Base-by-base conservation (phyloP, 2,113 vertebrate species). In the Nannospalax galili region DNA sequence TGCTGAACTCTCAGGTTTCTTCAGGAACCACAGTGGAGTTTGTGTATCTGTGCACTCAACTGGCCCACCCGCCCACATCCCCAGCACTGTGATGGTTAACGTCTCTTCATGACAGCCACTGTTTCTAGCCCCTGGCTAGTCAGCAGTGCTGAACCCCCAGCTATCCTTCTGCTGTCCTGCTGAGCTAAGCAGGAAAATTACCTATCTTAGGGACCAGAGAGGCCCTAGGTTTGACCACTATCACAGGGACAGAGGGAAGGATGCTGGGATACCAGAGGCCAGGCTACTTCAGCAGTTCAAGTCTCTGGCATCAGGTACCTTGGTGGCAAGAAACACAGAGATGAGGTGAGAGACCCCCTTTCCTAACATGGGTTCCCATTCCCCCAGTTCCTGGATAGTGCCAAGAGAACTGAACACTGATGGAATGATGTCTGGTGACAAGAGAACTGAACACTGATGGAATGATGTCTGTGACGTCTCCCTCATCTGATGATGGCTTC, bases 1-100 rank as follows among this genome's bases (percentile, higher is more conserved):
- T n/a, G n/a, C n/a, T n/a, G n/a, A n/a, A n/a, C n/a, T n/a, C 24
- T 35, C 84, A 90, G 77, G 79, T 78, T 73, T 89, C 20, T 93
- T 74, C 42, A 93, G 60, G 86, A 62, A 88, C 28, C 28, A 12
- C 7, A 45, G n/a, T 40, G 32, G 73, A n/a, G 42, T 65, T 1
- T 3, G 1, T 42, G 14, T 19, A 16, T 45, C 84, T 28, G 2
- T 28, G 37, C 19, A 58, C 67, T 64, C 16, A 22, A 5, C 22
- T 6, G 82, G 40, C 88, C 73, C 67, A 52, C 30, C 16, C 22
- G 40, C 11, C 4, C 4, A 0, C 20, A 22, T 1, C 6, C 26
- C 22, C 19, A 37, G 65, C 52, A 5, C 56, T 30, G 40, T 12
- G 58, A 56, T 37, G 79, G 65, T 65, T n/a, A 75, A 32, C 52